phyloP scores from a whole-genome alignment of 2,113 vertebrate species.

The Lethenteron camtschaticum region DNA sequence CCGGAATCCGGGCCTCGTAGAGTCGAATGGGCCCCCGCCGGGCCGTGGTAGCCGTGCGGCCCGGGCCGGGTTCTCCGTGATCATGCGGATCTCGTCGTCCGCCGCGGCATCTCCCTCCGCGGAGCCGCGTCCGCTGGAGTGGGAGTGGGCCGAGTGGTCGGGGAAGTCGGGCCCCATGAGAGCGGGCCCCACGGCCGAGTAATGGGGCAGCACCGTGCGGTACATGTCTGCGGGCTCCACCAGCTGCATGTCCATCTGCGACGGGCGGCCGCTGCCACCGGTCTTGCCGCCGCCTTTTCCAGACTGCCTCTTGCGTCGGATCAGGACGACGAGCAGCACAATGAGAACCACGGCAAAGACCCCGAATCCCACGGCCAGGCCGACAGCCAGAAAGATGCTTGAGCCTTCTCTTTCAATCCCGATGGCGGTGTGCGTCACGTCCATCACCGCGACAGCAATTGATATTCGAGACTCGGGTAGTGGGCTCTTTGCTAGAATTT shows the following conservation, averaged over 20 bases:
- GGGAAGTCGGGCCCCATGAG: conserved; percentile 56
- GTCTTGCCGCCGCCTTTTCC: neutral
- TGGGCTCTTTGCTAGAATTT: conserved; percentile 62
- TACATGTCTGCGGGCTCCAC: conserved; percentile 51
- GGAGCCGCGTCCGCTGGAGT: conserved; percentile 82
- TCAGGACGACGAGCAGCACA: neutral
- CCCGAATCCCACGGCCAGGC: conserved; percentile 54
- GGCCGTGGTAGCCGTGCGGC: conserved; percentile 57
- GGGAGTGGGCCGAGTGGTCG: conserved; percentile 92
- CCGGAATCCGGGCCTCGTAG: conserved; percentile 81
- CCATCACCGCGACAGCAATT: conserved; percentile 39
- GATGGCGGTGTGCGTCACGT: conserved; percentile 65
- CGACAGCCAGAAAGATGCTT: conserved; percentile 56
- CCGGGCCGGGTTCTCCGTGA: conserved; percentile 73
- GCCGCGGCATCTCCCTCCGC: conserved; percentile 76
- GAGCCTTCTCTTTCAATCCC: conserved; percentile 35
- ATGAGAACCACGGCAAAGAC: conserved; percentile 22
- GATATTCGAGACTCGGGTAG: conserved; percentile 47
- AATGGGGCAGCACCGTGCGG: conserved; percentile 73
- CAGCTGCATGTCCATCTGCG: conserved; percentile 49
- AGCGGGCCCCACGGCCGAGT: conserved; percentile 33
- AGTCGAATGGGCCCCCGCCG: conserved; percentile 65
- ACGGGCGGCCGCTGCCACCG: conserved; percentile 11
- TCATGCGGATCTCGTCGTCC: conserved; percentile 94
- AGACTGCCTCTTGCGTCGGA: neutral